Evolutionary conservation across 1,140 invertebrate species (phyloP), one percentile per base, ranked within the genome.

Genomic region (Orchesella cincta): DNA sequence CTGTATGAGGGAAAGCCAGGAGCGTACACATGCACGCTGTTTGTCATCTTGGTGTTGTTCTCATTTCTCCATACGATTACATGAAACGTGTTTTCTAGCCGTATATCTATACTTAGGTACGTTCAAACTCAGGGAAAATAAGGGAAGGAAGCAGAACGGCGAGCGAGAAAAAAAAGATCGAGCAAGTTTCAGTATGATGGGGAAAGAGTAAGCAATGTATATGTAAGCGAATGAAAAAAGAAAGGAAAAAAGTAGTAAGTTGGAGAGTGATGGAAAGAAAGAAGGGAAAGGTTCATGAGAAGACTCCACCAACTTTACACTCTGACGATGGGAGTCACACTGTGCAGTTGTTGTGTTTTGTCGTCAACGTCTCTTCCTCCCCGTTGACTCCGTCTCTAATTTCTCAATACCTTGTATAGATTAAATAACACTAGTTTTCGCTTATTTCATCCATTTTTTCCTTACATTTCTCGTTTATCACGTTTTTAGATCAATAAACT

Each of bases 281-380:
- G 26, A 67, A 31, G 23, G 23, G 23, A 67, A 67, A 67, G 62
- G 62, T 67, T 67, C 62, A 67, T 67, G 62, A 31, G 62, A 67
- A 67, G 62, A 67, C 62, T 67, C 62, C 62, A 12, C 62, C 31
- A 67, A 67, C 62, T 67, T 67, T 67, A 67, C 62, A 67, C 62
- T 67, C 62, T 67, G 62, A 67, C 26, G 31, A 67, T 67, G 62
- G 62, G 62, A 67, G 62, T 67, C 62, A 67, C 62, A 67, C 62
- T 67, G 62, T 31, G 62, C 62, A 67, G 62, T 67, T 67, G 62
- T 67, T 67, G 8, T 67, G 62, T 67, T 67, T 67, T 67, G 62
- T 67, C 62, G 23, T 67, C 62, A 67, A 67, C 62, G 62, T 67
- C 62, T 67, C 62, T 67, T 67, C 62, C 62, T 67, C 62, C 62